Evolutionary conservation across 1,140 invertebrate genomes (phyloP).

Genomic region (Zaprionus lachaisei): DNA sequence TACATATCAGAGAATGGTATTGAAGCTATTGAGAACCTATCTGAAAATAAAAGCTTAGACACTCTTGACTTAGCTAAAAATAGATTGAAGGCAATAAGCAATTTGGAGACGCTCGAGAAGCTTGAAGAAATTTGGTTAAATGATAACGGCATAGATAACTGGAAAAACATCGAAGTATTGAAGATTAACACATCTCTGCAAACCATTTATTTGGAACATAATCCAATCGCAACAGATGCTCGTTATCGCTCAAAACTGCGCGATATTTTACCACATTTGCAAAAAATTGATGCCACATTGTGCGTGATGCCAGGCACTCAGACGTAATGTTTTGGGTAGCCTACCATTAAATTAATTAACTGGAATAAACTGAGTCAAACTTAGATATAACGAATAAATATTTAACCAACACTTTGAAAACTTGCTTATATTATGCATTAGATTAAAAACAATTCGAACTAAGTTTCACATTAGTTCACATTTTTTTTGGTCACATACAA

Average conservation of each 20-base stretch:
- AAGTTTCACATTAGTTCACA: neutral
- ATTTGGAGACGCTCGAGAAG: constrained; percentile 90
- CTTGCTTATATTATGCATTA: neutral
- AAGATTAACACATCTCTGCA: constrained; percentile 90
- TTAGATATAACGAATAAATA: constrained; percentile 23
- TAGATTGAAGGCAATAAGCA: constrained; percentile 92
- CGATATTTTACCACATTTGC: constrained; percentile 92
- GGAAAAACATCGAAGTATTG: constrained; percentile 93
- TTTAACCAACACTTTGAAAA: constrained; percentile 5
- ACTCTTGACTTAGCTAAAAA: constrained; percentile 97
- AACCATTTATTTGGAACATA: constrained; percentile 97
- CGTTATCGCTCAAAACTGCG: constrained; percentile 97
- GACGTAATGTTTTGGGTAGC: constrained; percentile 25
- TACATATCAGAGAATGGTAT: constrained; percentile 98
- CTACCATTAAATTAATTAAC: constrained; percentile 1
- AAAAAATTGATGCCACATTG: constrained; percentile 97
- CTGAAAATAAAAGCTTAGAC: constrained; percentile 89
- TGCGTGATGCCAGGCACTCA: constrained; percentile 86
- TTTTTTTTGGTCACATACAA: neutral
- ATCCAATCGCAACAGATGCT: constrained; percentile 93
- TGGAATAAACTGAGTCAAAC: constrained; percentile 10
- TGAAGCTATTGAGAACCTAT: constrained; percentile 89
- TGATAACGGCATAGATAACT: constrained; percentile 94
- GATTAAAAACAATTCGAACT: neutral
- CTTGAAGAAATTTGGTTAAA: constrained; percentile 98